Evolutionary conservation across 37 sponge, comb jelly and placozoan genomes (phyloP), one percentile per base, ranked within the genome.

Genomic region (Ianthella basta): DNA sequence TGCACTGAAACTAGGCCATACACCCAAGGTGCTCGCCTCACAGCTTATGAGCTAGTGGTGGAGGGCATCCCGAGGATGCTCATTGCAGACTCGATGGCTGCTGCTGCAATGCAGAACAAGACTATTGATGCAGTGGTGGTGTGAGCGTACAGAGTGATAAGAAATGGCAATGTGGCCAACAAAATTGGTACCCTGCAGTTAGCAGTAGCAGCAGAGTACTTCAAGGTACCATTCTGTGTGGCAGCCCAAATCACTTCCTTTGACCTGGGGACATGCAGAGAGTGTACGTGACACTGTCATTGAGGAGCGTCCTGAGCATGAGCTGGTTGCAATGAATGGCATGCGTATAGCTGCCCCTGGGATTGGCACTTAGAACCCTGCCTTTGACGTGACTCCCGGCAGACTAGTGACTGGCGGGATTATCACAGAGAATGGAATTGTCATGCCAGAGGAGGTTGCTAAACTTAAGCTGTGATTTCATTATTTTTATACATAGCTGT

Each of bases 1-100:
- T 91, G 92, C 77, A 94, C 95, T 24, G 95, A 94, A 73, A 94
- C 95, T 6, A 61, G 95, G 23, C 95, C 95, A 1, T 94, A 91
- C 72, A 89, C 89, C 56, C 95, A 94, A 72, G 95, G 95, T 27
- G 78, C 95, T 15, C 59, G 95, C 20, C 81, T 94, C 41, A 94
- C 95, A 21, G 92, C 95, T 16, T 94, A 84, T 79, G 95, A 94
- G 40, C 70, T 94, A 16, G 90, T 89, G 19, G 50, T 80, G 12
- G 92, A 91, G 23, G n/a, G 53, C 23, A 91, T 94, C 23, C 95
- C 95, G 18, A 55, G 64, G 15, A 94, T 90, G 5, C 61, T 94
- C 70, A 89, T 94, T 15, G 77, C 90, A 24, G 95, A 91, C 56
- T 86, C 87, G 6, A 89, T 86, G 82, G 92, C 53, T 34, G 86